These are phyloP conservation scores for Halichoerus grypus DNA, from an alignment of 2,113 vertebrate species.

Conservation along the genomic window DNA sequence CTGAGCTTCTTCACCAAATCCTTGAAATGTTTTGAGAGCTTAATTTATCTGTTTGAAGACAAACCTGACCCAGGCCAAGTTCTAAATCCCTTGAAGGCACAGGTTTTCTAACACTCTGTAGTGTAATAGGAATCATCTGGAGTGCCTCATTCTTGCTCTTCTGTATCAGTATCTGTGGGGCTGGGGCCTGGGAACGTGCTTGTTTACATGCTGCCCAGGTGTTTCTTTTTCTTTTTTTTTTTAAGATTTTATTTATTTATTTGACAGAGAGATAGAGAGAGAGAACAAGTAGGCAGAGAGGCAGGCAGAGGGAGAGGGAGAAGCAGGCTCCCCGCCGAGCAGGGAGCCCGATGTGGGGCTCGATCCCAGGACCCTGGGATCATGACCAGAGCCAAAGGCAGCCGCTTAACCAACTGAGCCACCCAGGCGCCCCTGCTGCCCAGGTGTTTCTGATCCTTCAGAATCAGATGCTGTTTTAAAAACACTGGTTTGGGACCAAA, in stretches of 20 bases:
- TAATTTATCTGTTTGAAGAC: not conserved
- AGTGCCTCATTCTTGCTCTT: not conserved
- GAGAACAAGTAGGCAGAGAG: no score
- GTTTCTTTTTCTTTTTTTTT: not conserved
- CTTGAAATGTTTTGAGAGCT: not conserved
- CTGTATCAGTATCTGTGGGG: not conserved
- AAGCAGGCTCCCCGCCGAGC: no score
- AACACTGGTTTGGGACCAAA: not conserved
- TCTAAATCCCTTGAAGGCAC: constrained; percentile 5
- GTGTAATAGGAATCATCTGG: not conserved
- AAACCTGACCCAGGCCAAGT: not conserved
- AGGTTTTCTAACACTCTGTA: not conserved
- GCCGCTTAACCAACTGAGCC: no score
- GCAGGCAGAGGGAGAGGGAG: no score
- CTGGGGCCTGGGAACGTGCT: not conserved
- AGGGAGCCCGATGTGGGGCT: no score
- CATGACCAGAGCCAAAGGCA: no score
- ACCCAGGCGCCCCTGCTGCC: no score
- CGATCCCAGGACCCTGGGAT: no score
- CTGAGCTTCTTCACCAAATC: not conserved
- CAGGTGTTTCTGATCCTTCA: not conserved
- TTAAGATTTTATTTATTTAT: no score
- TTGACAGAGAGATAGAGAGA: no score
- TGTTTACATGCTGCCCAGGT: not conserved
- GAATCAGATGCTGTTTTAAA: not conserved